These are phyloP conservation scores for Sebastes matsubarae DNA, from an alignment of 2,797 vertebrate genomes.

Conservation along the genomic window DNA sequence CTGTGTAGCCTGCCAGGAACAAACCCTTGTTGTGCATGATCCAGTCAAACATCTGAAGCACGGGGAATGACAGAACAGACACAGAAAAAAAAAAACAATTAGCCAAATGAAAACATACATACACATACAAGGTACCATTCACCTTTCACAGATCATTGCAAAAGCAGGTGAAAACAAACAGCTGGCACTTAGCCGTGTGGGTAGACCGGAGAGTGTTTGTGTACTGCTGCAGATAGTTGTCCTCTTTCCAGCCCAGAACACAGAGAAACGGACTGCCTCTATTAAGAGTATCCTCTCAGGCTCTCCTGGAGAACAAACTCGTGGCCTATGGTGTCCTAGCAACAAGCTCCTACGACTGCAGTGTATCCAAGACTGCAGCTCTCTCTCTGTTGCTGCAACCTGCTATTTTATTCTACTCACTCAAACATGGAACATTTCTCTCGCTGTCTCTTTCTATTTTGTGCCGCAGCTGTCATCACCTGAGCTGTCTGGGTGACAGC, in stretches of 20 bases:
- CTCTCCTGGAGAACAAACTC: conserved; percentile 71
- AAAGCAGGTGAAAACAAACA: conserved; percentile 40
- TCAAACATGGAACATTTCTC: conserved; percentile 58
- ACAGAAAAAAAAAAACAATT: not conserved
- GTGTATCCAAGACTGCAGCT: conserved; percentile 75
- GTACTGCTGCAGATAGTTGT: conserved; percentile 44
- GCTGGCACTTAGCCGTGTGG: conserved; percentile 10
- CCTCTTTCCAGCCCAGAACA: conserved; percentile 58
- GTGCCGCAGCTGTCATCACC: conserved; percentile 50
- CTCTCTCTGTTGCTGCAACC: conserved; percentile 61
- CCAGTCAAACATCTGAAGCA: conserved; percentile 98
- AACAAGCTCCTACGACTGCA: conserved; percentile 82
- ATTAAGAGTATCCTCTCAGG: conserved; percentile 67
- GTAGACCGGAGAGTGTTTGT: conserved; percentile 25
- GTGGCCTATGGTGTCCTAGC: conserved; percentile 84
- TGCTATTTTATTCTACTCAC: conserved; percentile 68
- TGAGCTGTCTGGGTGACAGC: conserved; percentile 20
- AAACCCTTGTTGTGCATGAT: conserved; percentile 99
- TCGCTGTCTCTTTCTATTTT: conserved; percentile 44
- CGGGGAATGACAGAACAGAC: conserved; percentile 28
- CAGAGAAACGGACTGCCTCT: conserved; percentile 65
- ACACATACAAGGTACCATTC: conserved; percentile 4
- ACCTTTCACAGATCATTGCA: conserved; percentile 24
- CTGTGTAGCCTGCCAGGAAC: conserved; percentile 98
- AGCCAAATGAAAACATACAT: conserved; percentile 20